Evolutionary conservation across 1,140 invertebrate genomes (phyloP).

Genomic region (Psix sp.): DNA sequence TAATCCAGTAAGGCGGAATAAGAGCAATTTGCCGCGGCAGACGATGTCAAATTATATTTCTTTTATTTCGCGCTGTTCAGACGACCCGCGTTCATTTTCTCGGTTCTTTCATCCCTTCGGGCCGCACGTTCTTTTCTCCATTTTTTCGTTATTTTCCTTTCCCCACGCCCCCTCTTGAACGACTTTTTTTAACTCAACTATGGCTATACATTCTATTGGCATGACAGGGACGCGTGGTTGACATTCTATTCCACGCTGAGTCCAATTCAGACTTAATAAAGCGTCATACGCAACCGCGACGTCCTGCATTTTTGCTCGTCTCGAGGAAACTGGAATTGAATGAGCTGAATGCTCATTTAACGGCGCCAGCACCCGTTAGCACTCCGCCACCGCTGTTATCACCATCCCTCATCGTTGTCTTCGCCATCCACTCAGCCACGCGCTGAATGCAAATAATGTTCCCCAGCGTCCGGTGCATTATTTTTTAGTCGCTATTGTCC

Average conservation of each 20-base stretch:
- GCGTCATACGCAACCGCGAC: conserved; percentile 69
- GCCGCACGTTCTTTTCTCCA: conserved; percentile 22
- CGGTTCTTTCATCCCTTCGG: conserved; percentile 19
- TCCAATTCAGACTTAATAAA: conserved; percentile 75
- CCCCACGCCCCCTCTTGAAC: not conserved
- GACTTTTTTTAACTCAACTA: conserved; percentile 2
- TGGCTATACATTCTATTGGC: conserved; percentile 50
- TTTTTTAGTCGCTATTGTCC: conserved; percentile 34
- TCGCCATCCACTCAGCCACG: conserved; percentile 23
- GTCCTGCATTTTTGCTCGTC: conserved; percentile 61
- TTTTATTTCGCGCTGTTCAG: conserved; percentile 38
- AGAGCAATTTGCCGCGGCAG: conserved; percentile 52
- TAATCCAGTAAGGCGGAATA: conserved; percentile 50
- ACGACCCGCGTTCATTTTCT: conserved; percentile 34
- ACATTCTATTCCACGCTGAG: conserved; percentile 65
- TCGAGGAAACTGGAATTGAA: conserved; percentile 67
- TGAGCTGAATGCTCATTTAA: conserved; percentile 74
- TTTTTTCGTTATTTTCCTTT: conserved; percentile 11
- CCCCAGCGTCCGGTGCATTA: conserved; percentile 15
- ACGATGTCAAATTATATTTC: conserved; percentile 56
- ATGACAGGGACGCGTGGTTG: conserved; percentile 50
- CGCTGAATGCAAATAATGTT: conserved; percentile 43
- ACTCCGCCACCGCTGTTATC: conserved; percentile 49
- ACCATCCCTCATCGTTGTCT: conserved; percentile 56
- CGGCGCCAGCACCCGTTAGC: conserved; percentile 48